These are phyloP conservation scores for Oplegnathus fasciatus DNA, from an alignment of 2,113 vertebrate species.

Conservation along the genomic window DNA sequence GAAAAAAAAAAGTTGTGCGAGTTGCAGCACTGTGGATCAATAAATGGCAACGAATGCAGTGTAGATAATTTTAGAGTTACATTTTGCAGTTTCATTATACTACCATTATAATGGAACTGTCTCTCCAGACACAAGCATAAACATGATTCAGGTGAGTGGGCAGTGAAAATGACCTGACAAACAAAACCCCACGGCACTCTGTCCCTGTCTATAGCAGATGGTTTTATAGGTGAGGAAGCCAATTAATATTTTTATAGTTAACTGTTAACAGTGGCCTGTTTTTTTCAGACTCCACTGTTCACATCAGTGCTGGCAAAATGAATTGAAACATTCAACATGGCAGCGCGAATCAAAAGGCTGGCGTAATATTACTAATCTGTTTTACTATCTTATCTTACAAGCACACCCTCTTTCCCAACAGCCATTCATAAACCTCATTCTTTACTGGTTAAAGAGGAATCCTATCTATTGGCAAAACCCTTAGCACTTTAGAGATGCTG, in stretches of 20 bases:
- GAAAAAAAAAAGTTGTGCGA: neutral
- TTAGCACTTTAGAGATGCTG: conserved; percentile 31
- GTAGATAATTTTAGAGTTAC: conserved; percentile 56
- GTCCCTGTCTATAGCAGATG: neutral
- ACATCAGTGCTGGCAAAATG: too few species aligned
- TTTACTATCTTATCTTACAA: conserved; percentile 71
- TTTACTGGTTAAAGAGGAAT: conserved; percentile 41
- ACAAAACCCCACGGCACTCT: conserved; percentile 28
- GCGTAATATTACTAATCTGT: conserved; percentile 49
- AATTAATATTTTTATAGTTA: conserved; percentile 25
- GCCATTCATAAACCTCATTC: conserved; percentile 46
- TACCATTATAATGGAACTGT: neutral
- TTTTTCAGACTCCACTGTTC: neutral
- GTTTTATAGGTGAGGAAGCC: conserved; percentile 26
- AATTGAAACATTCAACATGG: conserved; percentile 33
- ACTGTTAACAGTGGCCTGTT: neutral
- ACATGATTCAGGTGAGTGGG: conserved; percentile 70
- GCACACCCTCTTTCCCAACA: conserved; percentile 51
- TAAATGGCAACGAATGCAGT: conserved; percentile 44
- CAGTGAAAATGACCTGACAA: conserved; percentile 47
- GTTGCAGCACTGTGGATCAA: conserved; percentile 38
- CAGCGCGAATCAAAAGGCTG: conserved; percentile 44
- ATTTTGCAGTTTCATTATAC: conserved; percentile 55
- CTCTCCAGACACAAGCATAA: conserved; percentile 44
- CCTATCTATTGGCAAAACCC: conserved; percentile 35